Percentiles rank a stretch among this genome's conserved stretches.
Conservation (phyloP, 2,113 vertebrate genomes). For the Procavia capensis region DNA sequence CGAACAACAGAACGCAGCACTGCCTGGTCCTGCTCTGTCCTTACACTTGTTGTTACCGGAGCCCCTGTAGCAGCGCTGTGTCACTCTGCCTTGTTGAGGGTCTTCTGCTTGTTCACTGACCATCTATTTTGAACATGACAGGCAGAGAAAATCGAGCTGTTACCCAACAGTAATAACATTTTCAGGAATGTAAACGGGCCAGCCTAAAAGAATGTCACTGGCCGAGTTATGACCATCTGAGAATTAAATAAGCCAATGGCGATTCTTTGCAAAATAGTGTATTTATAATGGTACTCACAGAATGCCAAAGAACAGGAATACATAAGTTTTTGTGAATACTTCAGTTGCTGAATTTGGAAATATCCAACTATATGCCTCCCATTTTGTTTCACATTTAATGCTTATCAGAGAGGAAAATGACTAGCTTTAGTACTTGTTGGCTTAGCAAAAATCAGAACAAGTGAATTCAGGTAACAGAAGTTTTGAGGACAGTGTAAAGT, state of each 20-base stretch:
- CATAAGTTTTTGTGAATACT: background rate
- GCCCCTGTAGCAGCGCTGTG: no score
- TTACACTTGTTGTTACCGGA: no score
- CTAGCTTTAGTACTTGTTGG: background rate
- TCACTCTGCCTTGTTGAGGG: no score
- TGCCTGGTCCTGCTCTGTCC: no score
- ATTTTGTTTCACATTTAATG: background rate
- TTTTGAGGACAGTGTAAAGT: background rate
- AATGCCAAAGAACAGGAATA: background rate
- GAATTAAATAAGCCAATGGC: background rate
- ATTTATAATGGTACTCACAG: background rate
- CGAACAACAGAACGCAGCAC: no score
- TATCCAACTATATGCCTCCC: background rate
- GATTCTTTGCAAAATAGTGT: background rate
- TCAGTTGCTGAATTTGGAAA: background rate
- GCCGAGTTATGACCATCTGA: background rate
- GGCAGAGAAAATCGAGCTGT: background rate
- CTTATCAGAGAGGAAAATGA: background rate
- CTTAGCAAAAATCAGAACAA: background rate
- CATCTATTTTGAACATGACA: no score
- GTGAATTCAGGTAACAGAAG: background rate
- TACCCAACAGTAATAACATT: background rate
- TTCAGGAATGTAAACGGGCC: background rate
- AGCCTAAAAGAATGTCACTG: background rate
- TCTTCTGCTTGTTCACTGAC: no score